Evolutionary conservation across 2,888 invertebrate genomes (phyloP).

Genomic region (Aethes cnicana): DNA sequence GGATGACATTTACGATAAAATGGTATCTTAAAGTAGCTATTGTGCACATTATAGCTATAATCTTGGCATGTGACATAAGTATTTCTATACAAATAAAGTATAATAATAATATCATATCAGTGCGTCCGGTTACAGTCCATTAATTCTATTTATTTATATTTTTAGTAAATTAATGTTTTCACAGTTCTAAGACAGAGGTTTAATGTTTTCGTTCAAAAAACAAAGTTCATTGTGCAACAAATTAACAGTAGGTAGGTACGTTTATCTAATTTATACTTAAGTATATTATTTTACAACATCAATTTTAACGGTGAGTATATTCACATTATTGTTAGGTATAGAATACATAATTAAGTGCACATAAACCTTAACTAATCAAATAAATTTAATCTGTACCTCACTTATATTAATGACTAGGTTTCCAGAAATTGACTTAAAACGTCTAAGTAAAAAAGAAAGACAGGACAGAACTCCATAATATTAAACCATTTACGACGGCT

Average conservation of each 20-base stretch:
- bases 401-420: conserved; percentile 56
- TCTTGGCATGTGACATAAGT: no score
- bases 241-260: conserved; percentile 32
- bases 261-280: conserved; percentile 27
- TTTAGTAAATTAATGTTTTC: no score
- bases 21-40: no score
- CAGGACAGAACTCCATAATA: conserved; percentile 60
- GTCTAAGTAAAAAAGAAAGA: conserved; percentile 68
- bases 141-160: no score
- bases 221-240: conserved; percentile 36
- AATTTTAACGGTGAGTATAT: conserved; percentile 51
- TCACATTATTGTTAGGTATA: conserved; percentile 56
- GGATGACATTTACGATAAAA: no score
- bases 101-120: no score
- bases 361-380: conserved; percentile 34
- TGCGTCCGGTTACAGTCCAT: no score
- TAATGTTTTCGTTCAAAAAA: background rate
- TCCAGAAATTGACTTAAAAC: conserved; percentile 43
- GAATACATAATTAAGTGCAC: conserved; percentile 57
- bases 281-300: conserved; percentile 63
- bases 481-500: conserved; percentile 40
- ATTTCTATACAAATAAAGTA: no score
- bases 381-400: conserved; percentile 58
- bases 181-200: no score
- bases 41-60: no score